Base-by-base conservation (phyloP, 2,888 invertebrate species). In the Acronicta psi region DNA sequence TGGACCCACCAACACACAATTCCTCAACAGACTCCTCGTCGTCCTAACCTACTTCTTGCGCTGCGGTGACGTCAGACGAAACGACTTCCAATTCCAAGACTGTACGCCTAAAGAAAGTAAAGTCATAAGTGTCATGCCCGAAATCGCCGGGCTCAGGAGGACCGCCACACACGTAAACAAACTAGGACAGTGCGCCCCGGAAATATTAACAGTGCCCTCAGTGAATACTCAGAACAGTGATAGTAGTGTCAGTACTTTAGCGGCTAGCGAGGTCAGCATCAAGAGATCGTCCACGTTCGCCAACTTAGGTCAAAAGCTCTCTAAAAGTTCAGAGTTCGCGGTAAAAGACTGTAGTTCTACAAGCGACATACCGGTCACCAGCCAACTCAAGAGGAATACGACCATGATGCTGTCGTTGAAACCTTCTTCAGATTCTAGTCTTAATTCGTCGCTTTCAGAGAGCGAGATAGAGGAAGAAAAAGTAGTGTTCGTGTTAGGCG, bases 31-130 rank as follows among this genome's bases (percentile, higher is more conserved):
- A 78, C 94, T 98, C 9, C 93, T 99, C 7, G 95, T 95, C 62
- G 96, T 97, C 34, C 91, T 99, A 18, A 97, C 98, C 0, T 99
- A 99, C 85, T 98, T 99, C 82, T 95, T 99, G 63, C 95, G 98
- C 43, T 98, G 97, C 87, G 96, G 96, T 73, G 96, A 97, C 79
- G 95, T 97, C 49, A 93, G 94, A 73, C 88, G 95, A 77, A 95
- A 89, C n/a, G 84, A 88, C 31, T 92, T 85, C 59, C 73, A 80
- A n/a, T 91, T 84, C 75, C 77, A 87, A 78, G 81, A 87, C 47
- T 80, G 82, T 61, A 76, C 77, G 75, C 49, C 93, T 78, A 82
- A 89, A 80, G 78, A 95, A 87, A 88, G 86, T 73, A 82, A 84
- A 84, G 83, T 89, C 49, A 77, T 87, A 16, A 79, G 64, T 64